Conservation (phyloP, 2,113 vertebrate species). For the Dicerorhinus sumatrensis region DNA sequence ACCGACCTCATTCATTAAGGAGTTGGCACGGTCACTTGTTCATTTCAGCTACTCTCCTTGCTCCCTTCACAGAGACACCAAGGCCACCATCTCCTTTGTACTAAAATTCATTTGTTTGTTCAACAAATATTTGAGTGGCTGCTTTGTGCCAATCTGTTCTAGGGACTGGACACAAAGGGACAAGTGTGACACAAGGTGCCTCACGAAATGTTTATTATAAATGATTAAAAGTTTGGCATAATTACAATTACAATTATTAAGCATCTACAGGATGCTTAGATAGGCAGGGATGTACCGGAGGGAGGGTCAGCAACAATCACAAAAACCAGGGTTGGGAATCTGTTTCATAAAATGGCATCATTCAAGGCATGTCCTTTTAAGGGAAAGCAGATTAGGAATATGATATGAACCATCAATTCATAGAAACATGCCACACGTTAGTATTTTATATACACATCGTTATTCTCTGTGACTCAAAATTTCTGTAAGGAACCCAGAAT, state of each 20-base stretch:
- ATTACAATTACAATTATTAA: neutral
- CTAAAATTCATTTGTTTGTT: neutral
- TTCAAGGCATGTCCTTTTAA: neutral
- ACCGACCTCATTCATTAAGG: neutral
- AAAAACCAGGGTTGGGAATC: neutral
- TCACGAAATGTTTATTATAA: conserved; percentile 26
- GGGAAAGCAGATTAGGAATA: conserved; percentile 23
- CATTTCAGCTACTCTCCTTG: neutral
- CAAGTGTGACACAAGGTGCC: neutral
- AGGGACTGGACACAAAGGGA: neutral
- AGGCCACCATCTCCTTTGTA: neutral
- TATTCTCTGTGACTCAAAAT: conserved; percentile 39
- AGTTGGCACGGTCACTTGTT: neutral
- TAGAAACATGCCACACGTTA: conserved; percentile 28
- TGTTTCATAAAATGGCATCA: conserved; percentile 4
- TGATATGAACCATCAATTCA: conserved; percentile 6
- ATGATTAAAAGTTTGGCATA: neutral
- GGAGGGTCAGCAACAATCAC: neutral
- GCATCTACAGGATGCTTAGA: neutral
- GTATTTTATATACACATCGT: conserved; percentile 15
- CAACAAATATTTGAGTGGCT: conserved; percentile 18
- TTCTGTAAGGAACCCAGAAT: conserved; percentile 20
- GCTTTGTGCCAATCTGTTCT: neutral
- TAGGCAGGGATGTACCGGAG: neutral
- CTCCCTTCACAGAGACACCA: neutral